Base-by-base conservation (phyloP, 2,888 invertebrate species). In the Synergus umbraculus region DNA sequence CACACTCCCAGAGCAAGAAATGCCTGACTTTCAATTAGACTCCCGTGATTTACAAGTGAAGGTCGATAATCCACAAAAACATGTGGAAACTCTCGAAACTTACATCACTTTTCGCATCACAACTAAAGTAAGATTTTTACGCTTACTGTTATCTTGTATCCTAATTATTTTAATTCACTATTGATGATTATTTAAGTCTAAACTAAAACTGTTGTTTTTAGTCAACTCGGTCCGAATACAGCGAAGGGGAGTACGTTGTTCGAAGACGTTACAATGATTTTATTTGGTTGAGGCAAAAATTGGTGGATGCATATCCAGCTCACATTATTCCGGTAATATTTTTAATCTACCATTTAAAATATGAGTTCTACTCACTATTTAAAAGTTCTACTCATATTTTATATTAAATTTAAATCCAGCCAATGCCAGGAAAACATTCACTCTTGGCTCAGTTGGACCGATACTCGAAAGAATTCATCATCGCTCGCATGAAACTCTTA, bases 31-130 rank as follows among this genome's bases (percentile, higher is more conserved):
- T 82, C 93, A 93, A 83, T 89, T 93, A 84, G 94, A 94, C 85
- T 93, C 93, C 78, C 92, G 93, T 8, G 95, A 96, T 88, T 90
- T 96, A 18, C 94, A 94, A 89, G 94, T 95, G 4, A 93, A 94
- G 90, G 95, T 96, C 49, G 96, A 96, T 88, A 95, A 94, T 91
- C 96, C 96, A 8, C 95, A 96, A 87, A 96, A 96, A 89, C 95
- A 96, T 91, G 92, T 95, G 67, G 95, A 95, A 86, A 94, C 95
- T 0, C 93, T 96, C 87, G 96, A 96, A 88, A 95, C 96, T 0
- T 96, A 94, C 86, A 95, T 96, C 77, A 95, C 95, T 69, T 96
- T 95, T 88, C 92, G 95, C 76, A 93, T 96, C 54, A 94, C 94
- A n/a, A 95, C 95, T 0, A 95, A 94, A 92, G 95, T 95, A 89